phyloP scores from a whole-genome alignment of 2,797 vertebrate genomes.

The Babyrousa celebensis region DNA sequence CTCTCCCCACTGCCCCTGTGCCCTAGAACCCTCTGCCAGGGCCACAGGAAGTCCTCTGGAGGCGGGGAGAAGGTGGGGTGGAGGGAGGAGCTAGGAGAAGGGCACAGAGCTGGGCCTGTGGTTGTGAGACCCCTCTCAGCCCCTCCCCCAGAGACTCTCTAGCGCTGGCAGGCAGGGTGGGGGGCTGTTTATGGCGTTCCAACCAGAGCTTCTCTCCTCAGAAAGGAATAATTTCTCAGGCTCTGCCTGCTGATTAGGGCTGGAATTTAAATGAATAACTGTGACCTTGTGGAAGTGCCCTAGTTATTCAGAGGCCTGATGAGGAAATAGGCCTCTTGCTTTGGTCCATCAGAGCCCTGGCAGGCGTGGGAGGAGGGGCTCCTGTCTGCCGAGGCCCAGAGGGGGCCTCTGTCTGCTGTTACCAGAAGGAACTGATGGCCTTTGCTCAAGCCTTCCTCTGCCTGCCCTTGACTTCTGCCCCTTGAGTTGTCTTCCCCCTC shows the following conservation, averaged over 20 bases:
- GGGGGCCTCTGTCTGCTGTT: neutral
- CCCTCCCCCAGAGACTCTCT: neutral
- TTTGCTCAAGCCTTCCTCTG: neutral
- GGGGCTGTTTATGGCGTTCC: constrained; percentile 43
- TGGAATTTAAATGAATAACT: constrained; percentile 84
- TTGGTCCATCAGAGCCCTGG: constrained; percentile 65
- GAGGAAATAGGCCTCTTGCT: constrained; percentile 84
- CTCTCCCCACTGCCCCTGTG: neutral
- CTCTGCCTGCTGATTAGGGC: constrained; percentile 85
- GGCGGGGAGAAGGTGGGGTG: neutral
- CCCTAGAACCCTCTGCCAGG: constrained; percentile 40
- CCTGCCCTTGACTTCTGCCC: neutral
- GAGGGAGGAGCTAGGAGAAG: neutral
- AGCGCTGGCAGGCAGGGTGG: no score
- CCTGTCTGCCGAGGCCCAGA: neutral
- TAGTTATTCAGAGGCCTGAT: constrained; percentile 80
- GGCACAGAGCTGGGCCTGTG: neutral
- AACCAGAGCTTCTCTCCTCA: constrained; percentile 69
- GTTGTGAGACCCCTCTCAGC: neutral
- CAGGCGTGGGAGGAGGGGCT: constrained; percentile 47
- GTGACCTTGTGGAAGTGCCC: constrained; percentile 83
- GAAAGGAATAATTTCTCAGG: constrained; percentile 79
- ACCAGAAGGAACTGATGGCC: neutral
- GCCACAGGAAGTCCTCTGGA: neutral
- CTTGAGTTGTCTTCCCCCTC: neutral